Base-by-base conservation (phyloP, 2,888 invertebrate species). In the Cremastinae sp. region DNA sequence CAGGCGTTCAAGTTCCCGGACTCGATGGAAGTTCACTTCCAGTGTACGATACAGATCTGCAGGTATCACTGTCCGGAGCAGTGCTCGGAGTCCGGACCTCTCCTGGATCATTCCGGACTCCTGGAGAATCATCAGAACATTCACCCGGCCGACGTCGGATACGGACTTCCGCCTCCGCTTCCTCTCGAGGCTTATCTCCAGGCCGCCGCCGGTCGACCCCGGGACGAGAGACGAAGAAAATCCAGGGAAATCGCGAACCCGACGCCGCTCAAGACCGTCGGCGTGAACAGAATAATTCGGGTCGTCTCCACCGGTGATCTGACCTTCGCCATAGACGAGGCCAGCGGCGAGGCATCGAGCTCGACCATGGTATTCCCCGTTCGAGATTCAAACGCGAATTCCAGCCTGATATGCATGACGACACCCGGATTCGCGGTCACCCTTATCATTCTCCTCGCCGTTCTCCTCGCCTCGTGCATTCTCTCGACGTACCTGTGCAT, bases 1-100 rank as follows among this genome's bases (percentile, higher is more conserved):
- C 97, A 97, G 90, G 97, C 97, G 0, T 97, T 97, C 90, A 97
- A 97, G 88, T 97, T 97, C 91, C 97, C 97, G 0, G 97, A 97
- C 87, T 97, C 97, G 0, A 97, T 97, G 97, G 97, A 97, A 88
- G 97, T 97, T 0, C 97, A 97, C 89, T 97, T 97, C 92, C 97
- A 97, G 89, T 97, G 97, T 88, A 97, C 97, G 35, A 97, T 97
- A 79, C 97, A 97, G 89, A 97, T 97, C 84, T 97, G 97, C 89
- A 92, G 97, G 82, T 96, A 96, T 85, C 95, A 96, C 84, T 97
- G 97, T 85, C 97, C 97, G 0, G 97, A 97, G 81, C 97, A 97
- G 86, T 97, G 97, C 86, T 94, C 96, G 0, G 95, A 95, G 78
- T 91, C 91, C 35, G 90, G 90, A 75, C 92, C 85, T 1, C 77